A percentile compares a stretch with the other conserved stretches of the same genome.
phyloP scores from a whole-genome alignment of 2,797 vertebrate genomes.

The Sphenopsis melanotis region DNA sequence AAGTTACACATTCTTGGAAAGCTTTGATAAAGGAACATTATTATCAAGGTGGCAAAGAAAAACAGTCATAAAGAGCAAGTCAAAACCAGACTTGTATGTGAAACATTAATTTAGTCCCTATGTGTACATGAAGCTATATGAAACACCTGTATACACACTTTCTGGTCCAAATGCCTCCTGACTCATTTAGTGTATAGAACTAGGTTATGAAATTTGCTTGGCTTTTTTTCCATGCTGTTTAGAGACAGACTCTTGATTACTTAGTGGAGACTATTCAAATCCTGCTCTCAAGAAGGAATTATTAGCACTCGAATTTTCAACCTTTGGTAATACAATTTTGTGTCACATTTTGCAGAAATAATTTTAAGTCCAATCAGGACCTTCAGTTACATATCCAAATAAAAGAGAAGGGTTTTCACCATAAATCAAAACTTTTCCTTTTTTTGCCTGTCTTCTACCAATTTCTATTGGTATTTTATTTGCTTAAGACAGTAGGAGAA shows the following conservation, averaged over 20 bases:
- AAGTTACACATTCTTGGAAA: not conserved
- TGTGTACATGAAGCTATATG: not conserved
- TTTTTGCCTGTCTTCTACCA: not conserved
- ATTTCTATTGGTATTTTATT: not conserved
- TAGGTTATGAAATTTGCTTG: not conserved
- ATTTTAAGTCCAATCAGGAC: not conserved
- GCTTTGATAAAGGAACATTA: not conserved
- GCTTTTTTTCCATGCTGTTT: not conserved
- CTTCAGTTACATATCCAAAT: not conserved
- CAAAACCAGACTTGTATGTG: not conserved
- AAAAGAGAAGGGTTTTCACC: not conserved
- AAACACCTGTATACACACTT: not conserved
- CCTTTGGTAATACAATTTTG: not conserved
- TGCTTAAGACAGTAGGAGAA: not conserved
- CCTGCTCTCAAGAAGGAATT: not conserved
- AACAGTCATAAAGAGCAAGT: not conserved
- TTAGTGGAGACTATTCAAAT: not conserved
- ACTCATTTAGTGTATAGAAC: not conserved
- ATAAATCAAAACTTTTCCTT: not conserved
- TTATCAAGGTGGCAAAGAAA: not conserved
- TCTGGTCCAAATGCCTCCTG: not conserved
- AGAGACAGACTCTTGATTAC: not conserved
- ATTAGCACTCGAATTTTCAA: not conserved
- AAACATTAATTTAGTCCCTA: not conserved
- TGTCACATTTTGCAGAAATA: not conserved